Conservation (phyloP, 2,888 invertebrate species). For the Limnephilus rhombicus region DNA sequence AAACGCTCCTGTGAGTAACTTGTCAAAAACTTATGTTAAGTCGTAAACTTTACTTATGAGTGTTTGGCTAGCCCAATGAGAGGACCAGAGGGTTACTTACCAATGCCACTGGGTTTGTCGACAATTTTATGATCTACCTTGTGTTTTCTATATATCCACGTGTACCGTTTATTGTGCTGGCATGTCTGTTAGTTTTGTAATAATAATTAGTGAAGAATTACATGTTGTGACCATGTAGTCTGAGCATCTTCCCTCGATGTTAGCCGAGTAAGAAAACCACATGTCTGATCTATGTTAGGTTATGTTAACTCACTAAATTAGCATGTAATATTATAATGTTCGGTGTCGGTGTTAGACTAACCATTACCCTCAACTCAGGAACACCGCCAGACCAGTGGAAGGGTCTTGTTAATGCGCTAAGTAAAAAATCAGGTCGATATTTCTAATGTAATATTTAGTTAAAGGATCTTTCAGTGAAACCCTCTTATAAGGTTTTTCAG, state of each 20-base stretch:
- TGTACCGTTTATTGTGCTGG: neutral
- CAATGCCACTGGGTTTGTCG: neutral
- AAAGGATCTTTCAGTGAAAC: too few species aligned
- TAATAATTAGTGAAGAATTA: slow-evolving; percentile 54
- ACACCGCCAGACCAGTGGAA: neutral
- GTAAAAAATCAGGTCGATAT: neutral
- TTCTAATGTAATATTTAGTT: neutral
- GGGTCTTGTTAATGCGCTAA: neutral
- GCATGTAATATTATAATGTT: slow-evolving; percentile 49
- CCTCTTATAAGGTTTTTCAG: too few species aligned
- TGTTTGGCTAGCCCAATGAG: too few species aligned
- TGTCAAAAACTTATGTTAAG: too few species aligned
- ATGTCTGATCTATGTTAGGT: slow-evolving; percentile 67
- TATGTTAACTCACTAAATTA: slow-evolving; percentile 54
- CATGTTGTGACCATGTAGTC: slow-evolving; percentile 65
- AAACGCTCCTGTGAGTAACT: too few species aligned
- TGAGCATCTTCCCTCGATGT: slow-evolving; percentile 63
- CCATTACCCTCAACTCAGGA: slow-evolving; percentile 7
- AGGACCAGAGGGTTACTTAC: too few species aligned
- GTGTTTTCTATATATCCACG: neutral
- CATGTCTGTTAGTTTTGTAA: neutral
- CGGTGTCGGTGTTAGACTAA: slow-evolving; percentile 59
- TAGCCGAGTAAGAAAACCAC: slow-evolving; percentile 64
- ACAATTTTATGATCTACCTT: neutral
- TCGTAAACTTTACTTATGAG: too few species aligned